Conservation (phyloP, 1,140 invertebrate species). For the Drosophila tani region DNA sequence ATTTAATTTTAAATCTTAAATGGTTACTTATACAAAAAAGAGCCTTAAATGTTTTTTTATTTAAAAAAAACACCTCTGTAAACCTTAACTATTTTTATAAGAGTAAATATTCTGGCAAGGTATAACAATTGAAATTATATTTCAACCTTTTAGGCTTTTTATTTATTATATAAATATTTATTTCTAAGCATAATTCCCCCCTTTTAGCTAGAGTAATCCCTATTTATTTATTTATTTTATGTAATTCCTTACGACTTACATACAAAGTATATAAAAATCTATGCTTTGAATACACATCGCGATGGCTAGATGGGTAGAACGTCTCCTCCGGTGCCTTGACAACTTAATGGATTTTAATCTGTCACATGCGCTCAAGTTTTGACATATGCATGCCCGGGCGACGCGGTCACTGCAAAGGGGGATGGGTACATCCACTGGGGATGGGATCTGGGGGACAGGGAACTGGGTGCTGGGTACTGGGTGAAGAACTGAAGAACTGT, state of each 20-base stretch:
- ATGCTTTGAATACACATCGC: constrained; percentile 13
- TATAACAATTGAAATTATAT: background rate
- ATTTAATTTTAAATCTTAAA: no score
- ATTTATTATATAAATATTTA: background rate
- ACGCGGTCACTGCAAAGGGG: constrained; percentile 57
- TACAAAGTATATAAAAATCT: constrained; percentile 42
- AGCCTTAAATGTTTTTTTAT: no score
- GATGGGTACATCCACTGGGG: background rate
- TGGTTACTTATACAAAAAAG: no score
- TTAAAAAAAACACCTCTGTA: no score
- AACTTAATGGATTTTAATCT: constrained; percentile 84
- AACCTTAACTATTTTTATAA: no score
- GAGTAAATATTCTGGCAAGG: no score
- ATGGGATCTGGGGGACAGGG: constrained; percentile 12
- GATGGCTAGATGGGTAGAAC: constrained; percentile 21
- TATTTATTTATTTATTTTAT: constrained; percentile 64
- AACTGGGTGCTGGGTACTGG: background rate
- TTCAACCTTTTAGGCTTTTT: constrained; percentile 23
- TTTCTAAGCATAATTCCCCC: constrained; percentile 7
- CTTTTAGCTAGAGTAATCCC: background rate
- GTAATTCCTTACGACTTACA: constrained; percentile 47
- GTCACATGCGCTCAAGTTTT: constrained; percentile 80
- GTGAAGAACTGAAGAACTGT: constrained; percentile 16
- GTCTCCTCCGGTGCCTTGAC: constrained; percentile 54
- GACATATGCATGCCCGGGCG: constrained; percentile 59